These are phyloP conservation scores for Girardinichthys multiradiatus DNA, from an alignment of 2,113 vertebrate genomes.

Conservation along the genomic window DNA sequence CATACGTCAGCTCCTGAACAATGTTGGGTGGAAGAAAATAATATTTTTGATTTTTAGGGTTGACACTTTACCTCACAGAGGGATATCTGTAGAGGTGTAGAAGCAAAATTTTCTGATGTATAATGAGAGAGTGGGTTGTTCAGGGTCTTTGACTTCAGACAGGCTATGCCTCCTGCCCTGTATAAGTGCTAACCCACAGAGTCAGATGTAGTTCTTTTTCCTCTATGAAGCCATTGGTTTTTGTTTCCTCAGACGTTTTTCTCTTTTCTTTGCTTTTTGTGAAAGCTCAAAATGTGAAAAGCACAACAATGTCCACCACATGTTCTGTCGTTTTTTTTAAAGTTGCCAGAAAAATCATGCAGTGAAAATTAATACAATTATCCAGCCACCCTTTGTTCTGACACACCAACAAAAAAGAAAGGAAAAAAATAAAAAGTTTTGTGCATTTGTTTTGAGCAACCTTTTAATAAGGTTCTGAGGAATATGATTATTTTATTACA, in stretches of 20 bases:
- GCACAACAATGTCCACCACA: conserved; percentile 60
- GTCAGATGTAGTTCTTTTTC: conserved; percentile 38
- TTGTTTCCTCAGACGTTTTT: conserved; percentile 43
- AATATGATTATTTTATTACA: neutral
- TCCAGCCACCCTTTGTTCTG: conserved; percentile 49
- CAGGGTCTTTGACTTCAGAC: conserved; percentile 51
- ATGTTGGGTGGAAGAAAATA: neutral
- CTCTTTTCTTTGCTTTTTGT: conserved; percentile 26
- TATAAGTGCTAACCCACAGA: conserved; percentile 69
- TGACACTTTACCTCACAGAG: conserved; percentile 21
- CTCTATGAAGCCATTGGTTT: conserved; percentile 43
- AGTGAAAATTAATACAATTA: conserved; percentile 70
- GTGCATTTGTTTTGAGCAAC: neutral
- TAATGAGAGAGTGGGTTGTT: conserved; percentile 51
- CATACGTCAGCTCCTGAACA: conserved; percentile 1
- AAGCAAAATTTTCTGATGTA: conserved; percentile 48
- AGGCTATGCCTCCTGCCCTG: conserved; percentile 51
- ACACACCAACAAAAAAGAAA: conserved; percentile 38
- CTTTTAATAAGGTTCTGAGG: neutral
- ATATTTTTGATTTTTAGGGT: neutral
- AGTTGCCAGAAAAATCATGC: conserved; percentile 40
- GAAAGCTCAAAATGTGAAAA: conserved; percentile 65
- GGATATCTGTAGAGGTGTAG: conserved; percentile 23
- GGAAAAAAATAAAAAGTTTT: neutral
- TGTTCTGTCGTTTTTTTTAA: conserved; percentile 64